These are phyloP conservation scores for Megaleporinus macrocephalus DNA, from an alignment of 2,113 vertebrate genomes.

Conservation along the genomic window DNA sequence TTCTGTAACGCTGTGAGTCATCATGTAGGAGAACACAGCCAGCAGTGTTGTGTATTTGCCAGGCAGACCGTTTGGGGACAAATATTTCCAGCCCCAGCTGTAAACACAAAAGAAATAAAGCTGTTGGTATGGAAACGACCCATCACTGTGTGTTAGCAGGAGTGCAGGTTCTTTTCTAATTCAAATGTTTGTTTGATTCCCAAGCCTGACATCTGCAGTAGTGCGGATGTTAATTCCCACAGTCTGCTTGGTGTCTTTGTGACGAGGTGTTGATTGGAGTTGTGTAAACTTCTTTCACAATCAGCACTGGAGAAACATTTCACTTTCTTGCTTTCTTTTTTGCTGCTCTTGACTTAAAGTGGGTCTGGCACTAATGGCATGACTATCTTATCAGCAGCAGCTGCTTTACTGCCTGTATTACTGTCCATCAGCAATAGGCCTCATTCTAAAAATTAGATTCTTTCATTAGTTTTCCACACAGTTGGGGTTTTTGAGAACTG, in stretches of 20 bases:
- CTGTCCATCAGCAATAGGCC: neutral
- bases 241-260: conserved; percentile 14
- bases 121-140: conserved; percentile 35
- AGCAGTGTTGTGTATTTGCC: conserved; percentile 39
- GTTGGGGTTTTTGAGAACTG: neutral
- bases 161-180: conserved; percentile 39
- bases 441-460: neutral
- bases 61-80: conserved; percentile 49
- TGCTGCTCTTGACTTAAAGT: conserved; percentile 9
- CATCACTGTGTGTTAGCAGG: conserved; percentile 15
- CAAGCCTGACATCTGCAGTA: conserved; percentile 2
- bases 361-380: neutral
- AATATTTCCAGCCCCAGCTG: conserved; percentile 55
- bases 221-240: conserved; percentile 11
- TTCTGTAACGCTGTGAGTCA: conserved; percentile 46
- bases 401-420: neutral
- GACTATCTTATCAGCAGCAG: conserved; percentile 13
- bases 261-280: neutral
- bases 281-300: neutral
- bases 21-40: conserved; percentile 37
- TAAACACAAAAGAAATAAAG: conserved; percentile 57
- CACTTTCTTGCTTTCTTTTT: neutral
- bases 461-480: neutral
- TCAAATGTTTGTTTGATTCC: conserved; percentile 50
- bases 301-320: neutral